Percentiles rank a stretch among this genome's conserved stretches.
These are phyloP conservation scores for Zenarchopterus dispar DNA, from an alignment of 2,797 vertebrate species.

Conservation along the genomic window DNA sequence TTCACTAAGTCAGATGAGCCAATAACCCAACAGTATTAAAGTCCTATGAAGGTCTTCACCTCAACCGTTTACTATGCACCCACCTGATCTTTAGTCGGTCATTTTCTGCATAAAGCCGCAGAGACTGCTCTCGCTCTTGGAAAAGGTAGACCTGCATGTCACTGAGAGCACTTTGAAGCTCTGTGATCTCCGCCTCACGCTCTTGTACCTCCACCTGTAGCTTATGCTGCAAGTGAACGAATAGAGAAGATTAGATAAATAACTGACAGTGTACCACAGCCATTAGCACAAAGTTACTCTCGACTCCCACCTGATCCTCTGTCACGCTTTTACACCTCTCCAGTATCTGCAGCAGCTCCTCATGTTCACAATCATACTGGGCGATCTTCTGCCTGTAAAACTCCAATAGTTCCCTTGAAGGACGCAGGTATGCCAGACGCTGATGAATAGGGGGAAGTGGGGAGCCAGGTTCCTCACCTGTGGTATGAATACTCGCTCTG, in stretches of 20 bases:
- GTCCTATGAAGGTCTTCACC: not conserved
- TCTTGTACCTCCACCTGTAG: conserved; percentile 89
- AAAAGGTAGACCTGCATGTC: conserved; percentile 96
- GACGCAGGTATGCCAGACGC: conserved; percentile 85
- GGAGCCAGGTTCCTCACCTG: conserved; percentile 68
- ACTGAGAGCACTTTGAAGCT: conserved; percentile 93
- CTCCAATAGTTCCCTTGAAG: conserved; percentile 92
- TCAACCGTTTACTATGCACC: conserved; percentile 8
- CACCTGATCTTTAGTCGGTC: conserved; percentile 96
- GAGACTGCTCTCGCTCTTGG: conserved; percentile 93
- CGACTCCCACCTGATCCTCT: conserved; percentile 86
- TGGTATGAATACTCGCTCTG: conserved; percentile 50
- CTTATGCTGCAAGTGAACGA: conserved; percentile 83
- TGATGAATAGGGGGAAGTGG: conserved; percentile 88
- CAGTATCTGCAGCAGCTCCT: conserved; percentile 88
- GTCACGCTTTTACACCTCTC: conserved; percentile 86
- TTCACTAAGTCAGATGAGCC: not conserved
- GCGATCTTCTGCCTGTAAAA: conserved; percentile 92
- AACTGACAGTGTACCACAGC: not conserved
- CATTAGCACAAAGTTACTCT: not conserved
- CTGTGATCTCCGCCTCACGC: conserved; percentile 88
- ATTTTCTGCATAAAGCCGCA: conserved; percentile 93
- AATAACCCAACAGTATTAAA: not conserved
- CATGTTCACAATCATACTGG: conserved; percentile 91
- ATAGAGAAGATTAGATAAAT: not conserved